Base-by-base conservation (phyloP, 2,797 vertebrate species). In the Threskiornis aethiopicus region DNA sequence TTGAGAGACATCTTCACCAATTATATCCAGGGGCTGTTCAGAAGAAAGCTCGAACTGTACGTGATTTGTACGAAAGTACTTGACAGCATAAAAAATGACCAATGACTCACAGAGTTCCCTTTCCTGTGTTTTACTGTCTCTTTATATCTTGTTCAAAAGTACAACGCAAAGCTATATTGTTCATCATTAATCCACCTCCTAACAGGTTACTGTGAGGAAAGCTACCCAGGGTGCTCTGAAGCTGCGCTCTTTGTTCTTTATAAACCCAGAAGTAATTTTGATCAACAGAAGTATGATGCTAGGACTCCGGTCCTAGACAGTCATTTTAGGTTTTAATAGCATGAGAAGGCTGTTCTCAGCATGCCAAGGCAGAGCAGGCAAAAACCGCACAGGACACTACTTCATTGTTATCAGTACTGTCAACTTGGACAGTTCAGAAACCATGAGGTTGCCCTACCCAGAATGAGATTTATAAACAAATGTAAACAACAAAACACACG, bases 1-100 rank as follows among this genome's bases (percentile, higher is more conserved):
- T 96, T 86, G 82, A 95, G 95, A 97, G 78, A 94, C 81, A 91
- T 79, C 76, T 96, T 95, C 87, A 84, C 93, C 95, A 90, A 83
- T 95, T 96, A 95, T 47, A 93, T 55, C 69, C 52, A 71, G 67
- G 29, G 42, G 78, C 71, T 88, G 26, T 44, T 93, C 55, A 51
- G 81, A 89, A 85, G 72, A 91, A 84, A 90, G 78, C 52, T 71
- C 8, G 8, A 87, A 91, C 62, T 80, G 67, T 86, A 85, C 19
- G 13, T 65, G 75, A 97, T 96, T 98, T 96, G 87, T 92, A 90
- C 5, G 2, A 72, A 86, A 58, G 25, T 41, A 90, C 55, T 22
- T 85, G 90, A 94, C 93, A 92, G 87, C 55, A 87, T 76, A 89
- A 96, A 95, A 95, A 90, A 96, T 62, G 69, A 84, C 95, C 88